Percentiles rank a stretch among this genome's conserved stretches.
Conservation (phyloP, 2,113 vertebrate species). For the Notarius lentiginosus region DNA sequence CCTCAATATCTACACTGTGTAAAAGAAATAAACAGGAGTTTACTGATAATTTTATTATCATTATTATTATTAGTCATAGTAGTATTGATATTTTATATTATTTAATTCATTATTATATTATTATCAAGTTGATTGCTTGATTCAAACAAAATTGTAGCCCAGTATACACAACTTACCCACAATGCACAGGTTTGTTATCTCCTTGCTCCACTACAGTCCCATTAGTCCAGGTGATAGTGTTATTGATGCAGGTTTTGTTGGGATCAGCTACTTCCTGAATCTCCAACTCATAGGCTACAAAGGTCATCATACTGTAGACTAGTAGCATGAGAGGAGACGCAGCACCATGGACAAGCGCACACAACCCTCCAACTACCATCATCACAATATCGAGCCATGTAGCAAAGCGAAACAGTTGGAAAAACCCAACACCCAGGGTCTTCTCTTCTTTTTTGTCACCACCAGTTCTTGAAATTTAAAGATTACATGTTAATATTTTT, state of each 20-base stretch:
- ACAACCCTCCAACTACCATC: conserved; percentile 72
- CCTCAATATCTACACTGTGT: conserved; percentile 72
- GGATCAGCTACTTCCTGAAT: conserved; percentile 63
- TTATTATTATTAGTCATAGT: not conserved
- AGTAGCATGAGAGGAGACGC: conserved; percentile 73
- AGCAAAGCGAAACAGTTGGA: conserved; percentile 76
- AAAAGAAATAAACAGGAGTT: conserved; percentile 23
- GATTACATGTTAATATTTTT: not conserved
- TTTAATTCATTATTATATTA: not conserved
- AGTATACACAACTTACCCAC: conserved; percentile 66
- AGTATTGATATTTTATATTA: not conserved
- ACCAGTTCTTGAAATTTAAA: conserved; percentile 39
- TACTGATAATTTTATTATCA: not conserved
- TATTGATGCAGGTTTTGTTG: conserved; percentile 69
- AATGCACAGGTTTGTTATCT: conserved; percentile 62
- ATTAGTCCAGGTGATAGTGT: conserved; percentile 69
- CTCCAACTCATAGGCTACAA: conserved; percentile 71
- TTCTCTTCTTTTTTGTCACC: conserved; percentile 61
- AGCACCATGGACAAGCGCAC: conserved; percentile 70
- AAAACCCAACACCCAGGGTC: conserved; percentile 68
- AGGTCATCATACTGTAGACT: conserved; percentile 73
- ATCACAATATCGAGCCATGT: conserved; percentile 65
- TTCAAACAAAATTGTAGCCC: not conserved
- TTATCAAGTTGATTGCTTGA: not conserved
- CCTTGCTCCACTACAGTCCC: conserved; percentile 62